Percentiles rank a stretch among this genome's conserved stretches.
Evolutionary conservation across 1,140 invertebrate genomes (phyloP).

Genomic region (Euura lappo): DNA sequence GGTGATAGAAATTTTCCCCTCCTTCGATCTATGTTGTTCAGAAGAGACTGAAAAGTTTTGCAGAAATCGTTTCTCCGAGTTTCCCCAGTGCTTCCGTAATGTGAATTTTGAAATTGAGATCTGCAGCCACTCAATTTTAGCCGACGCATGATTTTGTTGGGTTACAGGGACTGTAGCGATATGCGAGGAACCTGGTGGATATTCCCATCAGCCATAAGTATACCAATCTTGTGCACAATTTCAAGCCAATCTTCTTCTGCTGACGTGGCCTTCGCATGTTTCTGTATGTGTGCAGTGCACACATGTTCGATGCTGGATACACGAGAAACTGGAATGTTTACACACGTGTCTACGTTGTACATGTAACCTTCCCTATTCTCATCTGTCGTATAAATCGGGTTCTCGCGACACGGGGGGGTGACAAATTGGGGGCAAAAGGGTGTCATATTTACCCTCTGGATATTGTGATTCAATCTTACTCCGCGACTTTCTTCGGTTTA

Average conservation of each 20-base stretch:
- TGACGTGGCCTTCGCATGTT: slow-evolving; percentile 25
- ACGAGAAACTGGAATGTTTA: too few species aligned
- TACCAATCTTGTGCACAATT: slow-evolving; percentile 3
- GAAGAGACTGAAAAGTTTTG: too few species aligned
- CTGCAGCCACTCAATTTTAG: not conserved
- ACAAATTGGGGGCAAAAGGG: not conserved
- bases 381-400: not conserved
- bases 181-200: too few species aligned
- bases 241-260: slow-evolving; percentile 34
- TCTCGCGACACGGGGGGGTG: slow-evolving; percentile 12
- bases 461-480: slow-evolving; percentile 40
- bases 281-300: not conserved
- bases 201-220: too few species aligned
- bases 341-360: not conserved
- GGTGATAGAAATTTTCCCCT: not conserved
- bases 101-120: not conserved
- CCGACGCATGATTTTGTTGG: slow-evolving; percentile 3
- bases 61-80: not conserved
- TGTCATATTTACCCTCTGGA: slow-evolving; percentile 3
- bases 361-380: not conserved
- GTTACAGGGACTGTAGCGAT: not conserved
- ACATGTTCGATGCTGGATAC: not conserved
- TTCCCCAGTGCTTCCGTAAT: not conserved
- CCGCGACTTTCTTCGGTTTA: too few species aligned
- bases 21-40: too few species aligned